These are phyloP conservation scores for Nyctibius grandis DNA, from an alignment of 2,797 vertebrate genomes.

Conservation along the genomic window DNA sequence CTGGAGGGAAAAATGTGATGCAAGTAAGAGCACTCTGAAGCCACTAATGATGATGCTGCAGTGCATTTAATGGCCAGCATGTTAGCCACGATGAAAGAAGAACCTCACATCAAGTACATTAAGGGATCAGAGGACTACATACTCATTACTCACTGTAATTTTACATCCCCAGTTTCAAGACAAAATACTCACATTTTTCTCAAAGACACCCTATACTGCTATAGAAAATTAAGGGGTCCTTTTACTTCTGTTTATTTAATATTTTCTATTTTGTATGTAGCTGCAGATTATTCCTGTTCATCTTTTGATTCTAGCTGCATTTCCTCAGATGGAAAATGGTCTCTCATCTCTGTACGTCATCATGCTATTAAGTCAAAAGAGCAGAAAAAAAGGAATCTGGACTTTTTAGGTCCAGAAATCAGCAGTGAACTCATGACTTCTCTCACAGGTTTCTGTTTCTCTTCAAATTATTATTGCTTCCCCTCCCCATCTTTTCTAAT, in stretches of 20 bases:
- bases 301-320: neutral
- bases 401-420: neutral
- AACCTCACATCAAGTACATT: slow-evolving; percentile 67
- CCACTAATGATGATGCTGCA: slow-evolving; percentile 56
- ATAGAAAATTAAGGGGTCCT: slow-evolving; percentile 12
- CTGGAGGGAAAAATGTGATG: slow-evolving; percentile 48
- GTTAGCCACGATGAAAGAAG: slow-evolving; percentile 67
- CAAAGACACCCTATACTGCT: slow-evolving; percentile 12
- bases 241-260: slow-evolving; percentile 13
- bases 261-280: neutral
- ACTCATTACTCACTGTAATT: slow-evolving; percentile 66
- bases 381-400: neutral
- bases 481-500: fast-evolving
- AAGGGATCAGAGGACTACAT: slow-evolving; percentile 72
- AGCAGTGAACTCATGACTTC: neutral
- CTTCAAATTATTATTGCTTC: neutral
- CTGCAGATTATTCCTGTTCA: neutral
- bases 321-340: neutral
- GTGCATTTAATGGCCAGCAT: slow-evolving; percentile 60
- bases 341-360: neutral
- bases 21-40: slow-evolving; percentile 65
- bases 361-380: neutral
- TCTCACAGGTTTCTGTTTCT: neutral
- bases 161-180: slow-evolving; percentile 69
- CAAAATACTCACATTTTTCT: slow-evolving; percentile 56